Percentiles rank a stretch among this genome's conserved stretches.
Evolutionary conservation across 2,797 vertebrate genomes (phyloP).

Genomic region (Chaetodon trifasciatus): DNA sequence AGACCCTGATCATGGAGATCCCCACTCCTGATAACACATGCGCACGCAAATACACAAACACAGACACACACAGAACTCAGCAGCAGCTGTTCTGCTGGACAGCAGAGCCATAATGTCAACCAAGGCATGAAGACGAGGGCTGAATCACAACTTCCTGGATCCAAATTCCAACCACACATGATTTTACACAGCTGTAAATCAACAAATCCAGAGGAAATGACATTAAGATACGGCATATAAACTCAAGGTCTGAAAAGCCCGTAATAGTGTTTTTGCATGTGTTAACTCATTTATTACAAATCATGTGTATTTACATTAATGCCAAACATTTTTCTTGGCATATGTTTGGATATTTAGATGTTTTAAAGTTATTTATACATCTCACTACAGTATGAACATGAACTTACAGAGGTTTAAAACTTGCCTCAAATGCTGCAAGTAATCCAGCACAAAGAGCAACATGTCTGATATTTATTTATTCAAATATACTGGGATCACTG

Average conservation of each 20-base stretch:
- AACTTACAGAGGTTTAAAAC: not conserved
- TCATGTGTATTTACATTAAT: not conserved
- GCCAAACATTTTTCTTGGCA: not conserved
- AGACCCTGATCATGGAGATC: slow-evolving; percentile 64
- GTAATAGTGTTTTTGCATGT: not conserved
- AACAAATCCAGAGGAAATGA: not conserved
- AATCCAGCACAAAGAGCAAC: not conserved
- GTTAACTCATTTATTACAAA: not conserved
- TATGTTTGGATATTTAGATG: not conserved
- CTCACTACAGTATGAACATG: not conserved
- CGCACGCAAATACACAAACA: slow-evolving; percentile 14
- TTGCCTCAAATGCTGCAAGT: not conserved
- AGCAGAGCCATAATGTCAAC: slow-evolving; percentile 22
- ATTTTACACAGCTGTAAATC: slow-evolving; percentile 35
- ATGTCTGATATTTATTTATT: not conserved
- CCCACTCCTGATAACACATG: slow-evolving; percentile 41
- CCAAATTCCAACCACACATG: slow-evolving; percentile 13
- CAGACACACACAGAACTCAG: slow-evolving; percentile 12
- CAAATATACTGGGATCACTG: too few relatives aligned
- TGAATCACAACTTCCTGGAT: slow-evolving; percentile 24
- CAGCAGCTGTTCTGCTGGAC: slow-evolving; percentile 33
- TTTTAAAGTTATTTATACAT: not conserved
- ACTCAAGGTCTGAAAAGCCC: not conserved
- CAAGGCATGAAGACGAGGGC: not conserved
- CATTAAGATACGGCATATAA: not conserved